These are phyloP conservation scores for Aporophyla lueneburgensis DNA, from an alignment of 2,888 invertebrate species.

Conservation along the genomic window DNA sequence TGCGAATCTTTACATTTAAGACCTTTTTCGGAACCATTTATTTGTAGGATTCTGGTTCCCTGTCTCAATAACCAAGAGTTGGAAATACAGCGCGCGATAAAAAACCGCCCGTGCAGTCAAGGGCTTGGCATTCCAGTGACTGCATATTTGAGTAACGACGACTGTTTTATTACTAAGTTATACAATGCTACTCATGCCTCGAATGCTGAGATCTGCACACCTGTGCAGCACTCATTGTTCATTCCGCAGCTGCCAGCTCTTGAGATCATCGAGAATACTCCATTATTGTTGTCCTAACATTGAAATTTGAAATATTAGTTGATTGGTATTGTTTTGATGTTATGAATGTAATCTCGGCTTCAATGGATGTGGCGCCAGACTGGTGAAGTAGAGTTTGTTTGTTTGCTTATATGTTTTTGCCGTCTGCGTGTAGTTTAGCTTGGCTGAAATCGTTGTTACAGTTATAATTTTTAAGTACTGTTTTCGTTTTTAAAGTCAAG, in stretches of 20 bases:
- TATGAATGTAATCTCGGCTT: conserved; percentile 21
- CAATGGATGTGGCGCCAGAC: conserved; percentile 27
- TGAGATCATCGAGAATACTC: conserved; percentile 39
- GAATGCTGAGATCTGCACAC: conserved; percentile 43
- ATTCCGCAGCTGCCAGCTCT: conserved; percentile 49
- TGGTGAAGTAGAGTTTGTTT: conserved; percentile 4
- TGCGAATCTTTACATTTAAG: no score
- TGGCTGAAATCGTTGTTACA: background rate
- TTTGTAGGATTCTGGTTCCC: background rate
- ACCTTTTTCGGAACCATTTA: background rate
- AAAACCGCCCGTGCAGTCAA: background rate
- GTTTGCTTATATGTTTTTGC: background rate
- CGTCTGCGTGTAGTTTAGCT: background rate
- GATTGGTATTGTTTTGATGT: conserved; percentile 34
- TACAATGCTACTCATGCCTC: conserved; percentile 48
- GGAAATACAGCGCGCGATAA: no score
- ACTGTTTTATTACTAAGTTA: conserved; percentile 39
- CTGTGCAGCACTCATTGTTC: conserved; percentile 54
- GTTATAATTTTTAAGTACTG: background rate
- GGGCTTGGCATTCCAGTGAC: conserved; percentile 25
- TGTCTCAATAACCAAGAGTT: background rate
- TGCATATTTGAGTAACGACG: conserved; percentile 13
- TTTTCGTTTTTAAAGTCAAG: background rate
- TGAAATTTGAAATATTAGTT: conserved; percentile 29
- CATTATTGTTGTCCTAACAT: conserved; percentile 44